Percentiles rank a stretch among this genome's conserved stretches.
Conservation (phyloP, 92 coral and sea anemone genomes). For the Epizoanthus scotinus region DNA sequence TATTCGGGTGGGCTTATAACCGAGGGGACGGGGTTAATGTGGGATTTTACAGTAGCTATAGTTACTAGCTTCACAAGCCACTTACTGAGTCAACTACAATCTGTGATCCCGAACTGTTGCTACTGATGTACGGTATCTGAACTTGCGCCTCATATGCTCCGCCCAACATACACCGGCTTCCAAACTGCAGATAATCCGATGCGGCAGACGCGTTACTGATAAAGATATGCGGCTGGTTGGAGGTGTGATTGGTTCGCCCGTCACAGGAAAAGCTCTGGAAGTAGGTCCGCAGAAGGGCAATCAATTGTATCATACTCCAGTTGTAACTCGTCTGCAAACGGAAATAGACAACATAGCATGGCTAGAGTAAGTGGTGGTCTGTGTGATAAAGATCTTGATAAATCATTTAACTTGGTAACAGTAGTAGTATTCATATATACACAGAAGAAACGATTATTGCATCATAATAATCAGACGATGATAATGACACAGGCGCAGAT, state of each 20-base stretch:
- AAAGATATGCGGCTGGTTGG: slow-evolving; percentile 56
- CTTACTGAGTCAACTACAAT: slow-evolving; percentile 91
- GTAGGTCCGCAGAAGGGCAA: slow-evolving; percentile 57
- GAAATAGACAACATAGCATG: not conserved
- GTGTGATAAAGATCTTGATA: too few relatives aligned
- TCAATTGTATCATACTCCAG: slow-evolving; percentile 70
- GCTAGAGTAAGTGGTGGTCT: not conserved
- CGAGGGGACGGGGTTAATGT: too few relatives aligned
- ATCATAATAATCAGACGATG: too few relatives aligned
- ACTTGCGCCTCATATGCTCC: slow-evolving; percentile 64
- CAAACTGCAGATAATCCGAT: slow-evolving; percentile 63
- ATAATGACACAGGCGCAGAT: too few relatives aligned
- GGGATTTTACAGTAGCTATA: too few relatives aligned
- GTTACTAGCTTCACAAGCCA: not conserved
- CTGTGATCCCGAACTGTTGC: slow-evolving; percentile 20
- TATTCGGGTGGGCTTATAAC: too few relatives aligned
- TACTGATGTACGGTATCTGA: slow-evolving; percentile 57
- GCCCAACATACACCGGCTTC: slow-evolving; percentile 65
- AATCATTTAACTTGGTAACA: too few relatives aligned
- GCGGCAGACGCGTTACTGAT: slow-evolving; percentile 46
- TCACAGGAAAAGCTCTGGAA: slow-evolving; percentile 77
- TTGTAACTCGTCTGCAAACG: slow-evolving; percentile 62
- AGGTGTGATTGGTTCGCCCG: slow-evolving; percentile 47
- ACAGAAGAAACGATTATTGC: too few relatives aligned
- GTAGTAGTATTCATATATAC: too few relatives aligned